Evolutionary conservation across 2,888 invertebrate genomes (phyloP), one percentile per base, ranked within the genome.

Genomic region (Charanyca ferruginea): DNA sequence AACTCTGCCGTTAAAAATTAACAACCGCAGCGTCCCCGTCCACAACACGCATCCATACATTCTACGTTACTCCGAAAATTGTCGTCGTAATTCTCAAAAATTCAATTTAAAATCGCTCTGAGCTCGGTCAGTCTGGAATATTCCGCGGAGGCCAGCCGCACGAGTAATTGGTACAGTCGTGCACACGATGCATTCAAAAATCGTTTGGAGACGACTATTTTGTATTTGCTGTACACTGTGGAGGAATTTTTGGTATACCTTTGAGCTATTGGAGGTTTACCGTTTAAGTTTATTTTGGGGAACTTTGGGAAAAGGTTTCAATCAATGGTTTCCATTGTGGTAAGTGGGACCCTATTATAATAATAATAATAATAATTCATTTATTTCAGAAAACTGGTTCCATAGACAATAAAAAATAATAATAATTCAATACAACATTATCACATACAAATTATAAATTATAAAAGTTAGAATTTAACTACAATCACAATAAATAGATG

Each of bases 61-160:
- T 80, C 61, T 52, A 69, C 28, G 61, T 74, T 83, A 81, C 80
- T 84, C 83, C 83, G 84, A 88, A 91, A 90, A 89, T 88, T 86
- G 89, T 87, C 86, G 87, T 85, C 87, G 89, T 90, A 89, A 90
- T 91, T 89, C 87, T 85, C 81, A 70, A 85, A 86, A 88, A 91
- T 91, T 91, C 92, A 91, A 91, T 92, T 92, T 91, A 90, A 91
- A 92, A 90, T 87, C 88, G 87, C 85, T 90, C 85, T 71, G 82
- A 87, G 85, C 83, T 76, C 74, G 88, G 85, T 84, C 87, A 87
- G 85, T 83, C 75, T 75, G 79, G 85, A 84, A 86, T 89, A 87
- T 87, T 86, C 85, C 83, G 78, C 73, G 71, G 70, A 54, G 83
- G 66, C 66, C 76, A 76, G 83, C 84, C 85, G 81, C 77, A 81